A percentile compares a stretch with the other conserved stretches of the same genome.
Evolutionary conservation across 2,888 invertebrate species (phyloP).

Genomic region (Aricia artaxerxes): DNA sequence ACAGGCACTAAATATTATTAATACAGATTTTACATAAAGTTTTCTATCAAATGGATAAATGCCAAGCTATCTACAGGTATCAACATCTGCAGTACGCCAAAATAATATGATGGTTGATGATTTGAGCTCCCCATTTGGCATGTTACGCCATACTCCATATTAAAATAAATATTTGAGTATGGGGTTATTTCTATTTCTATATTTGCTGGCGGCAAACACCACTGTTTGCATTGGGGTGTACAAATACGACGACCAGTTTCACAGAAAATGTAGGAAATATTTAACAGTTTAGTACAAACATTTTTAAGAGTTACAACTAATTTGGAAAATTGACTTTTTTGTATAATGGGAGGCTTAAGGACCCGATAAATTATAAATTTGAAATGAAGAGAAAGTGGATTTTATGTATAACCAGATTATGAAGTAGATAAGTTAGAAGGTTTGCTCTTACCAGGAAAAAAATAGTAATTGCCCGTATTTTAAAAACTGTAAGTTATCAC

Average conservation of each 20-base stretch:
- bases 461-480: too few species aligned
- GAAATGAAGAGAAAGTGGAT: too few species aligned
- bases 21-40: too few species aligned
- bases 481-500: too few species aligned
- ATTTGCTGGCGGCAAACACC: background rate
- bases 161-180: slow-evolving; percentile 41
- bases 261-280: background rate
- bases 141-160: slow-evolving; percentile 36
- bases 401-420: too few species aligned
- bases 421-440: too few species aligned
- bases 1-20: too few species aligned
- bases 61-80: background rate
- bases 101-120: background rate
- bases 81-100: background rate
- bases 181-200: slow-evolving; percentile 38
- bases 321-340: too few species aligned
- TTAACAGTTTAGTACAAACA: background rate
- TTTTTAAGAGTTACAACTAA: too few species aligned
- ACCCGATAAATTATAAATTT: too few species aligned
- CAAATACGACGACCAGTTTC: slow-evolving; percentile 5
- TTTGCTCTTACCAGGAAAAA: too few species aligned
- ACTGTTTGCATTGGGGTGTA: background rate
- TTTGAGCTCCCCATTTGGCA: slow-evolving; percentile 31
- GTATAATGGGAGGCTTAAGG: too few species aligned
- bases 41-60: background rate